A percentile compares a stretch with the other conserved stretches of the same genome.
These are phyloP conservation scores for Girardinichthys multiradiatus DNA, from an alignment of 2,113 vertebrate genomes.

Conservation along the genomic window DNA sequence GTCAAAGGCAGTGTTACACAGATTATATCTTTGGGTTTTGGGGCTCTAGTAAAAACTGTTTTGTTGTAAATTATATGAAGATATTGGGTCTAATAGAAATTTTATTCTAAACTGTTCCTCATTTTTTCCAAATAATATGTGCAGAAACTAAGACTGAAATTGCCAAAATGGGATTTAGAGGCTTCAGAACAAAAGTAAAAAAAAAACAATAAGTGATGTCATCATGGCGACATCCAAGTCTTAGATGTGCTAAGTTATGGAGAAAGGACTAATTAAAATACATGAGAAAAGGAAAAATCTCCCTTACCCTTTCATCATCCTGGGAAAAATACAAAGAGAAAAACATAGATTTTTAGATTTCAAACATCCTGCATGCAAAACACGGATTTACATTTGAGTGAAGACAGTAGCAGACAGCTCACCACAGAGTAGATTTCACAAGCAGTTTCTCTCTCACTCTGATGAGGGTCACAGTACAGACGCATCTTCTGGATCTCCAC, in stretches of 20 bases:
- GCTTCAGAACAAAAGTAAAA: not conserved
- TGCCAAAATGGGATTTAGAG: not conserved
- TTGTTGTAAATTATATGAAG: not conserved
- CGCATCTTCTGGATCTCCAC: constrained; percentile 83
- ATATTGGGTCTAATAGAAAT: not conserved
- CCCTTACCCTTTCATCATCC: constrained; percentile 82
- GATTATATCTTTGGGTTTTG: not conserved
- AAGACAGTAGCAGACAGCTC: constrained; percentile 14
- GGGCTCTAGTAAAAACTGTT: not conserved
- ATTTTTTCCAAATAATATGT: too few relatives aligned
- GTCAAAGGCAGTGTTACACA: too few relatives aligned
- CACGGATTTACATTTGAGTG: not conserved
- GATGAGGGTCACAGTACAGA: constrained; percentile 84
- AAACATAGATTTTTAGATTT: not conserved
- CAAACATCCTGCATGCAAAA: not conserved
- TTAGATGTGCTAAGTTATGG: not conserved
- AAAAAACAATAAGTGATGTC: not conserved
- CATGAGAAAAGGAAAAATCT: not conserved
- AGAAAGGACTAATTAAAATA: not conserved
- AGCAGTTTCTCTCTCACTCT: constrained; percentile 84
- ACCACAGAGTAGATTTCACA: constrained; percentile 86
- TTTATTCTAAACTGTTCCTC: too few relatives aligned
- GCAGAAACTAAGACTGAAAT: not conserved
- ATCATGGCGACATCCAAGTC: not conserved
- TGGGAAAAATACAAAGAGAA: constrained; percentile 40